Base-by-base conservation (phyloP, 2,888 invertebrate species). In the Chymomyza fuscimana region DNA sequence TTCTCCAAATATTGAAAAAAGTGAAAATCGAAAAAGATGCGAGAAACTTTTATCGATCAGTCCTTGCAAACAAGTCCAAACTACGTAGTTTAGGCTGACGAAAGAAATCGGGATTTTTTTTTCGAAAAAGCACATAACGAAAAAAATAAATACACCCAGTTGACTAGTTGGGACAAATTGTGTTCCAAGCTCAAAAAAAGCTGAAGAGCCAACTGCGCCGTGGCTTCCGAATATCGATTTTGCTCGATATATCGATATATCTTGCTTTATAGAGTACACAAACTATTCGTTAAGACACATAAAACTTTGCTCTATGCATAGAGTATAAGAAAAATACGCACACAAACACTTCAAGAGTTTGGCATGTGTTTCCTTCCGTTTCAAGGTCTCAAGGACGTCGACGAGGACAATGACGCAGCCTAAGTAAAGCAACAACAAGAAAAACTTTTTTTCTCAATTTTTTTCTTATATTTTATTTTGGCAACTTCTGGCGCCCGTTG, bases 321-420 rank as follows among this genome's bases (percentile, higher is more conserved):
- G 10, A 40, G 40, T 40, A 10, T 40, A 1, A 32, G 50, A 40
- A 22, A 19, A 16, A 6, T 2, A 9, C 12, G 52, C n/a, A 40
- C 10, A 46, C 12, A 60, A 62, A 65, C 25, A 62, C 64, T 72
- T 70, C 79, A 74, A 77, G 71, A 56, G 67, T 67, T 60, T 80
- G 74, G 80, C 87, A 78, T 84, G 85, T 82, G 82, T 81, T 84
- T 78, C 81, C 84, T 72, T 76, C 63, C 77, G 73, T 61, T 70
- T 32, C 56, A 66, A 69, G 79, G 69, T 70, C 66, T 74, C 81
- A 79, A 72, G 74, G 82, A 82, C 82, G 66, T 12, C 70, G 40
- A 40, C 19, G 54, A 2, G 54, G 19, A 46, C 40, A 12, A 68
- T 65, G 72, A 65, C 65, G 70, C 58, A 60, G 59, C 51, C 15